phyloP scores from a whole-genome alignment of 1,140 invertebrate genomes.

The Nixonia krombeini region DNA sequence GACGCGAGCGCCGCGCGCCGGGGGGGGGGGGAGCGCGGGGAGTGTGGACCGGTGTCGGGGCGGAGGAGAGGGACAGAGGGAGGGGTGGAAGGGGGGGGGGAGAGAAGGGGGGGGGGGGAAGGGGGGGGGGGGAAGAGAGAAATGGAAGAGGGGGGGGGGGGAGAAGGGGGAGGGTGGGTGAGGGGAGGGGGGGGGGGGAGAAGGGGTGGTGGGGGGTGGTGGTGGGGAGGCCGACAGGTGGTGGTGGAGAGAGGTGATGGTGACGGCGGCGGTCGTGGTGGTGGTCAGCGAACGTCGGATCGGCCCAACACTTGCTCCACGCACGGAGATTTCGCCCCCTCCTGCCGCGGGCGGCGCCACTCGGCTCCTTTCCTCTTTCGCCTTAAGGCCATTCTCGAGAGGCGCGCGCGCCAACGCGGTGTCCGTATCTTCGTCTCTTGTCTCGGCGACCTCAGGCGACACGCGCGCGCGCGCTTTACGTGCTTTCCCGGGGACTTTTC shows the following conservation, averaged over 20 bases:
- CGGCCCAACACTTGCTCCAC: slow-evolving; percentile 60
- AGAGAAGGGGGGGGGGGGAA: too few species aligned
- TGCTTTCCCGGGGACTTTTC: slow-evolving; percentile 52
- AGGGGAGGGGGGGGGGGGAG: too few species aligned
- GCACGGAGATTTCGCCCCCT: slow-evolving; percentile 61
- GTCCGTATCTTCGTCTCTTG: slow-evolving; percentile 45
- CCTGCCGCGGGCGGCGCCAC: slow-evolving; percentile 69
- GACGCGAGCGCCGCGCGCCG: too few species aligned
- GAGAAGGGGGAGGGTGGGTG: too few species aligned
- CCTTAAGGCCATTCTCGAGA: slow-evolving; percentile 72
- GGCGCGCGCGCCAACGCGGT: slow-evolving; percentile 69
- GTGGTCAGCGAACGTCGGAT: slow-evolving; percentile 44
- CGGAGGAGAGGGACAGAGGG: slow-evolving; percentile 2
- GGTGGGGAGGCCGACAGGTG: slow-evolving; percentile 12
- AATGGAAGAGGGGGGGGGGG: too few species aligned
- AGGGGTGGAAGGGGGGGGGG: too few species aligned
- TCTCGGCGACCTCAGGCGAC: slow-evolving; percentile 50
- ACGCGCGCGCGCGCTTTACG: slow-evolving; percentile 47
- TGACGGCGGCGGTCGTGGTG: slow-evolving; percentile 27
- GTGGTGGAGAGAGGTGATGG: slow-evolving; percentile 27
- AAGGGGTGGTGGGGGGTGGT: too few species aligned
- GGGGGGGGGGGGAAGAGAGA: too few species aligned
- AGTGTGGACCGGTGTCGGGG: neutral
- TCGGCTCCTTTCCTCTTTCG: slow-evolving; percentile 70
- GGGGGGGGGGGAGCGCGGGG: too few species aligned